phyloP scores from a whole-genome alignment of 2,888 invertebrate species.

The Chloromyia formosa region DNA sequence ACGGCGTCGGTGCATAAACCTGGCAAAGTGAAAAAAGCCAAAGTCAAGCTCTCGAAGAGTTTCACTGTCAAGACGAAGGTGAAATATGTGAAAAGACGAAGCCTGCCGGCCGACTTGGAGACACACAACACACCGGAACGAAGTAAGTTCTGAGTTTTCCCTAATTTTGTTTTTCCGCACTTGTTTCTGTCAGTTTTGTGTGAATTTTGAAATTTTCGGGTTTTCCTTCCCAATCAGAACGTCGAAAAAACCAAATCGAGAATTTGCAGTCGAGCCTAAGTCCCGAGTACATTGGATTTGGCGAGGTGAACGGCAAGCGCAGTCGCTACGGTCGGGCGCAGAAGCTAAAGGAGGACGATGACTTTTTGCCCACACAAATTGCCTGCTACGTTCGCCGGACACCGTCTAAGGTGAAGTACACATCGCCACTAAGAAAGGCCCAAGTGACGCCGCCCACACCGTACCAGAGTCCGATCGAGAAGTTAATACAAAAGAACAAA shows the following conservation, averaged over 20 bases:
- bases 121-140: background rate
- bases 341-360: constrained; percentile 52
- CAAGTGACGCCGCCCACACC: constrained; percentile 30
- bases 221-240: background rate
- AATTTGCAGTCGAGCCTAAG: constrained; percentile 56
- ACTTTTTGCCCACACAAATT: constrained; percentile 46
- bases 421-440: background rate
- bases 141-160: constrained; percentile 8
- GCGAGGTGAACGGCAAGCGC: constrained; percentile 51
- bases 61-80: background rate
- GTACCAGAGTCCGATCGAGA: constrained; percentile 61
- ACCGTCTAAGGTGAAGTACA: constrained; percentile 47
- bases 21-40: background rate
- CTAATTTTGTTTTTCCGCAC: background rate
- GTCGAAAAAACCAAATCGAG: constrained; percentile 34
- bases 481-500: constrained; percentile 59
- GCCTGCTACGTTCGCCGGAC: constrained; percentile 50
- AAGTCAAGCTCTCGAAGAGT: constrained; percentile 11
- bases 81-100: background rate
- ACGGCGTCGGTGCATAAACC: no score
- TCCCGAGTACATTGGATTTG: constrained; percentile 61
- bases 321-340: constrained; percentile 49
- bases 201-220: no score
- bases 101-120: background rate
- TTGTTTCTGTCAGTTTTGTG: no score